Conservation (phyloP, 2,797 vertebrate genomes). For the Luscinia megarhynchos region DNA sequence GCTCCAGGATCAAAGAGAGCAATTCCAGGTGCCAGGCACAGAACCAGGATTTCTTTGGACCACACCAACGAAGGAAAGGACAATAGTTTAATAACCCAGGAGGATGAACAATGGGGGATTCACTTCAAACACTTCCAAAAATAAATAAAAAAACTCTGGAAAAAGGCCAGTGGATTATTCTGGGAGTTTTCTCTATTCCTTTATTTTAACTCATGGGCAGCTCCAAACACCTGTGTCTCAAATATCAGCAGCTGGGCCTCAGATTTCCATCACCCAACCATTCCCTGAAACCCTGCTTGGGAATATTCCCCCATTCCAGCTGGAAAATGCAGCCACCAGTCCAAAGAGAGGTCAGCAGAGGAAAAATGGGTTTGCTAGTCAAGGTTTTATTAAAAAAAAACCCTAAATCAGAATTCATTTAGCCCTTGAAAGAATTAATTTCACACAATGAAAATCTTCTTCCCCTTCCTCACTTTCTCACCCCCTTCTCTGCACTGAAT, state of each 20-base stretch:
- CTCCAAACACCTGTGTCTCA: slow-evolving; percentile 20
- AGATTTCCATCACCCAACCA: neutral
- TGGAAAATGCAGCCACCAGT: neutral
- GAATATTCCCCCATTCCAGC: neutral
- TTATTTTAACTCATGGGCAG: neutral
- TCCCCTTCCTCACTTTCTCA: neutral
- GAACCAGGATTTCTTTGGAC: neutral
- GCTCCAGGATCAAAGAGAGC: neutral
- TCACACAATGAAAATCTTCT: neutral
- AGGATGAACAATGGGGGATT: neutral
- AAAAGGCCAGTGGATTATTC: slow-evolving; percentile 16
- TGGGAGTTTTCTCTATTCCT: neutral
- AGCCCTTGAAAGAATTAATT: too few relatives aligned
- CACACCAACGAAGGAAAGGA: neutral
- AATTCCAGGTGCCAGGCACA: neutral
- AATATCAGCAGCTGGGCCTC: slow-evolving; percentile 4
- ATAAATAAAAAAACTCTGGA: neutral
- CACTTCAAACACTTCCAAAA: neutral
- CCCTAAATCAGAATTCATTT: neutral
- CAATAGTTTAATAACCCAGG: neutral
- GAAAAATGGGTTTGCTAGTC: neutral
- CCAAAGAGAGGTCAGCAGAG: neutral
- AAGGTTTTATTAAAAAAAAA: neutral
- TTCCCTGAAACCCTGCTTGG: neutral
- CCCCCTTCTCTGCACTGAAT: neutral